Evolutionary conservation across 2,113 vertebrate species (phyloP).

Genomic region (Chaenocephalus aceratus): DNA sequence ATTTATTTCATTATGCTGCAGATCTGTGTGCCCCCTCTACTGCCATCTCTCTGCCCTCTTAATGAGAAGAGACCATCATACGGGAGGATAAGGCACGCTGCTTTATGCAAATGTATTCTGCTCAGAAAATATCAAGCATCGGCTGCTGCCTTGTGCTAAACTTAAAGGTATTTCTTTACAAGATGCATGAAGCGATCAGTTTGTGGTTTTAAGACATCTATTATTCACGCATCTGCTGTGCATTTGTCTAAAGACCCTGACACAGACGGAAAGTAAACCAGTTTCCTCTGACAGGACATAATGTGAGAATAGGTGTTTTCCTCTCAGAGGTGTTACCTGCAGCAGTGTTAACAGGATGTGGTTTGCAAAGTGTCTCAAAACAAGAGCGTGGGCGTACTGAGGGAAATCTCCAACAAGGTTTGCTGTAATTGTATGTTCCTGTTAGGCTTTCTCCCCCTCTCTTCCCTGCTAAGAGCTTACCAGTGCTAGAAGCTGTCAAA

Average conservation of each 20-base stretch:
- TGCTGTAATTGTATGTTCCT: conserved; percentile 27
- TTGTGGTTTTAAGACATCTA: conserved; percentile 25
- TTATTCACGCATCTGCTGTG: background rate
- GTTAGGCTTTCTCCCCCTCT: conserved; percentile 4
- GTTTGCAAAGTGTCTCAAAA: conserved; percentile 58
- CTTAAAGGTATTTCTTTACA: background rate
- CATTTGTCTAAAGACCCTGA: background rate
- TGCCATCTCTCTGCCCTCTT: conserved; percentile 27
- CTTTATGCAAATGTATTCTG: conserved; percentile 18
- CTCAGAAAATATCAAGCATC: background rate
- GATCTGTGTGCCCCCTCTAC: background rate
- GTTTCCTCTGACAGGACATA: background rate
- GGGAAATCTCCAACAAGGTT: conserved; percentile 21
- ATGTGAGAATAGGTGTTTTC: conserved; percentile 35
- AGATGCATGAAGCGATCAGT: background rate
- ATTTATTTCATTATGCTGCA: conserved; percentile 9
- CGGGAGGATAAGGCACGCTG: background rate
- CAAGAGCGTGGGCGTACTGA: conserved; percentile 8
- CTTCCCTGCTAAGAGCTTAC: background rate
- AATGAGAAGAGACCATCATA: conserved; percentile 11
- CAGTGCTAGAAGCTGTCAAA: conserved; percentile 11
- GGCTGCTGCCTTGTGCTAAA: background rate
- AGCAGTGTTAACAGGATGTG: conserved; percentile 74
- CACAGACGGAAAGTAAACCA: background rate
- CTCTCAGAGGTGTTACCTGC: conserved; percentile 28